Evolutionary conservation across 1,140 invertebrate genomes (phyloP), one percentile per base, ranked within the genome.

Genomic region (Heliconius himera): DNA sequence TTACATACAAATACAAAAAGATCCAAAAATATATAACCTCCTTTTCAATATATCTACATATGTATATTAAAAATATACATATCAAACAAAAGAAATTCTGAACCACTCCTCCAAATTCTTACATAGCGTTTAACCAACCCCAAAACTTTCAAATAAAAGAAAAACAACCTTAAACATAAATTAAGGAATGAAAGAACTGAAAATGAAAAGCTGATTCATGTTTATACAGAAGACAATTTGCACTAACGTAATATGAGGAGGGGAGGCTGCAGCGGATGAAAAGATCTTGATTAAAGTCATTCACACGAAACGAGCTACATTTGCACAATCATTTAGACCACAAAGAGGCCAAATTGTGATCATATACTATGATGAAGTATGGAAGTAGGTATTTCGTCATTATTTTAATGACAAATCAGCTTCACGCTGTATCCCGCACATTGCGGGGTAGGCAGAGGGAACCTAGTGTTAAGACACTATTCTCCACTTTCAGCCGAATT

Each of bases 211-310:
- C 73, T 76, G 77, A 81, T 78, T 81, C 80, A 81, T 81, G 76
- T 81, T 78, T 81, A 81, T 76, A 76, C 33, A 78, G 80, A 77
- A 71, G 75, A 76, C 79, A 77, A 81, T 81, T 81, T 81, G 76
- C 80, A 78, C 80, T 81, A 81, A 81, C 49, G 76, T 74, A 60
- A 77, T 77, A 77, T 81, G 33, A 73, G 26, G 36, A 70, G 71
- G 74, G 79, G 72, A 73, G 70, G 74, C 33, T 72, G 75, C 70
- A 73, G 77, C 76, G 81, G 41, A 78, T 84, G 81, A 82, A 84
- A 80, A 76, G 79, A 80, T 74, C 78, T 84, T 88, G 87, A 86
- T 88, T 88, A 86, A 87, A 88, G 76, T 84, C 76, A 87, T 87
- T 87, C 85, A 84, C 78, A 83, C 83, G 70, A 78, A 84, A 88